These are phyloP conservation scores for Dendrolimus punctatus DNA, from an alignment of 1,140 invertebrate species.

Conservation along the genomic window DNA sequence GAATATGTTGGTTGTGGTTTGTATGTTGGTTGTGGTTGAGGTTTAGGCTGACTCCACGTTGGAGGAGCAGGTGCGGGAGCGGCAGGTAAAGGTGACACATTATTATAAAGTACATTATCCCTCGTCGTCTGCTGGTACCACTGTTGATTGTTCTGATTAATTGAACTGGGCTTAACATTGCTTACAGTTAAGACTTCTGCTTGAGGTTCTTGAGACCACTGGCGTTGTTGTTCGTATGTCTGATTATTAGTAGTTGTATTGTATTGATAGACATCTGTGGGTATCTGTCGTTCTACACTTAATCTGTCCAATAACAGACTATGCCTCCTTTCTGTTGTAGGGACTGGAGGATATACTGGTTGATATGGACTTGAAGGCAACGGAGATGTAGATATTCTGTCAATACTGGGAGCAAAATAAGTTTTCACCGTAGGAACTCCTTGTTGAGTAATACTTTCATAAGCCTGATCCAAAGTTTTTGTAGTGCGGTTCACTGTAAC, in stretches of 20 bases:
- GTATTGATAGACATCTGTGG: constrained; percentile 44
- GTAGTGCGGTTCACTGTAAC: constrained; percentile 57
- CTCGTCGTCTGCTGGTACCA: constrained; percentile 51
- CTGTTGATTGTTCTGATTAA: constrained; percentile 43
- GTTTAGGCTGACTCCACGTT: constrained; percentile 25
- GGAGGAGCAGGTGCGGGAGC: constrained; percentile 15
- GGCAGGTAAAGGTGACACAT: constrained; percentile 21
- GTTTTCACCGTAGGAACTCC: constrained; percentile 48
- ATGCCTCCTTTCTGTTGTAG: constrained; percentile 51
- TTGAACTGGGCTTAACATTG: constrained; percentile 59
- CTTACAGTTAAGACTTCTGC: constrained; percentile 54
- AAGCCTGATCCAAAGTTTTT: constrained; percentile 53
- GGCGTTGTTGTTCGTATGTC: constrained; percentile 38
- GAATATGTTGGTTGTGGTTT: constrained; percentile 19
- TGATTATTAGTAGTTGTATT: constrained; percentile 18
- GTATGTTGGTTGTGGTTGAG: constrained; percentile 20
- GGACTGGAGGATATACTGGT: constrained; percentile 37
- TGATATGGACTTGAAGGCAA: constrained; percentile 40
- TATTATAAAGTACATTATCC: constrained; percentile 36
- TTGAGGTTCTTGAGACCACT: constrained; percentile 49
- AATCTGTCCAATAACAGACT: constrained; percentile 55
- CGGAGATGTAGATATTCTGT: constrained; percentile 38
- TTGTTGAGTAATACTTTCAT: constrained; percentile 42
- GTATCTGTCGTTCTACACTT: constrained; percentile 53
- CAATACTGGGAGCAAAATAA: constrained; percentile 41